Evolutionary conservation across 2,113 vertebrate species (phyloP).

Genomic region (Perognathus longimembris): DNA sequence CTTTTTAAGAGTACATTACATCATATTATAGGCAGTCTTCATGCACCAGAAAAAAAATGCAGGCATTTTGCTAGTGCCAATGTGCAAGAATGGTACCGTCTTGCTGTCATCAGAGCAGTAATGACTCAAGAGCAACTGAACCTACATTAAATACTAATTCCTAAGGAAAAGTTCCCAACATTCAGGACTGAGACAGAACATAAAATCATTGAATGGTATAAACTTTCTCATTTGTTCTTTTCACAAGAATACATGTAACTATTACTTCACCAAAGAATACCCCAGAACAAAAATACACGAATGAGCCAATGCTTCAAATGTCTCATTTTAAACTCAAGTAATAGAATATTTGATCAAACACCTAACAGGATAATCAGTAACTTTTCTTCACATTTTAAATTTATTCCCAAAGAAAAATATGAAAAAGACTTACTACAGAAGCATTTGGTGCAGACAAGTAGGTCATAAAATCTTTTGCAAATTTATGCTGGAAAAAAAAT

Average conservation of each 20-base stretch:
- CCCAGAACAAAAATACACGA: conserved; percentile 52
- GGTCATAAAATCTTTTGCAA: conserved; percentile 95
- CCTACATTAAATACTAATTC: background rate
- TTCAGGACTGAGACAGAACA: background rate
- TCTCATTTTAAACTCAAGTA: conserved; percentile 7
- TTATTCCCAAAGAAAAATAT: conserved; percentile 43
- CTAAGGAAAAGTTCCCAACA: conserved; percentile 6
- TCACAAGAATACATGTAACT: background rate
- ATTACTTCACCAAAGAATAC: conserved; percentile 32
- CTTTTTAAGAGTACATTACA: conserved; percentile 7
- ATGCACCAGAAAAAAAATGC: conserved; percentile 3
- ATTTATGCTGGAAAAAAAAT: conserved; percentile 90
- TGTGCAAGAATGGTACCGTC: background rate
- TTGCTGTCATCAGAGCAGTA: background rate
- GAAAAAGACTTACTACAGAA: conserved; percentile 91
- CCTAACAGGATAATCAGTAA: background rate
- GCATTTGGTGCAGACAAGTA: conserved; percentile 93
- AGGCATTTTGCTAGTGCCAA: background rate
- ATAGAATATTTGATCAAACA: background rate
- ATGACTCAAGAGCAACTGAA: background rate
- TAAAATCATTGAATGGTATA: background rate
- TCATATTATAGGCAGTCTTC: background rate
- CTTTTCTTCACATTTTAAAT: conserved; percentile 58
- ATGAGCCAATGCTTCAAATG: background rate
- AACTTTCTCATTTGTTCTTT: background rate